Conservation (phyloP, 64 coral and sea anemone genomes). For the Exaiptasia diaphana region DNA sequence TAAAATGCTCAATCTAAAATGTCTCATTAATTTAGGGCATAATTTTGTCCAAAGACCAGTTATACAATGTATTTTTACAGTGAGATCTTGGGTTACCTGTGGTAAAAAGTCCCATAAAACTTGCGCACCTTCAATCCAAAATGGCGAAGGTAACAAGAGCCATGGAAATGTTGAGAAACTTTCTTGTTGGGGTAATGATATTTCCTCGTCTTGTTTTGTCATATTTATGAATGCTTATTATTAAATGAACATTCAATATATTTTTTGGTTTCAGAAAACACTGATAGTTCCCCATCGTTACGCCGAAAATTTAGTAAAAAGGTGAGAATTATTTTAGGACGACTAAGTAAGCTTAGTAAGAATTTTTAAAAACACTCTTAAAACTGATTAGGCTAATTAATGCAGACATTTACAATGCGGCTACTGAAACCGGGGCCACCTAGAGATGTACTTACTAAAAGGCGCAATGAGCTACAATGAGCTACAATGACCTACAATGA, state of each 20-base stretch:
- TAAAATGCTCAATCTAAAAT: no score
- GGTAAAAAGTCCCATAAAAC: no score
- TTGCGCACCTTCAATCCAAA: no score
- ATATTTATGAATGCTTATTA: neutral
- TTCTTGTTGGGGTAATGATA: conserved; percentile 71
- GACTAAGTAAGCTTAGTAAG: no score
- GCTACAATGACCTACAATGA: no score
- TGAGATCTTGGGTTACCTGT: neutral
- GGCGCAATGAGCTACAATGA: no score
- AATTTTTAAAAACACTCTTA: neutral
- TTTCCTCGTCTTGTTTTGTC: neutral
- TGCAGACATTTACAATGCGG: no score
- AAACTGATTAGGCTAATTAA: neutral
- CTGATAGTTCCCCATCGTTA: conserved; percentile 54
- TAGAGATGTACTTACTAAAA: no score
- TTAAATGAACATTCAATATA: neutral
- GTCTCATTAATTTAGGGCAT: no score
- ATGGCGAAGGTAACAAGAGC: conserved; percentile 68
- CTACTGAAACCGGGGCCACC: no score
- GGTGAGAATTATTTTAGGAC: neutral
- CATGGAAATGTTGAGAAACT: conserved; percentile 53
- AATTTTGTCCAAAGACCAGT: no score
- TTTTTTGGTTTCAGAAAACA: conserved; percentile 25
- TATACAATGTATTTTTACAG: no score
- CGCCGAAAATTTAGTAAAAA: conserved; percentile 30